Conservation (phyloP, 2,888 invertebrate species). For the Nemotelus pantherinus region DNA sequence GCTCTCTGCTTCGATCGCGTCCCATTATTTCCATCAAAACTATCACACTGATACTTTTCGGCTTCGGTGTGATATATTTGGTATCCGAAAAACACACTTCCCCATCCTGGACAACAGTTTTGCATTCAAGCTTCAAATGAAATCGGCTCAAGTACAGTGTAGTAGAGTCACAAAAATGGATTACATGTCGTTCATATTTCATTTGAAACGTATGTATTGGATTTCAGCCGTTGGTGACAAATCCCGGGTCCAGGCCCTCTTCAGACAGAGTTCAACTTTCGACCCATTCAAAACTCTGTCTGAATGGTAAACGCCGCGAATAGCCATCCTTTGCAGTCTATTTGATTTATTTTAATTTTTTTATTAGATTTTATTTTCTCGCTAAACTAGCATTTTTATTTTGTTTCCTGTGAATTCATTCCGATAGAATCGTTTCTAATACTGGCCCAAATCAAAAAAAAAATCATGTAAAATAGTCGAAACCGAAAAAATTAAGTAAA, state of each 20-base stretch:
- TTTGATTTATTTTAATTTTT: slow-evolving; percentile 46
- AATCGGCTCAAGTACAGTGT: too few relatives aligned
- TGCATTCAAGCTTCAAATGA: too few relatives aligned
- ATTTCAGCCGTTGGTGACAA: slow-evolving; percentile 22
- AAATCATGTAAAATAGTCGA: too few relatives aligned
- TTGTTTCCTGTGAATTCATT: slow-evolving; percentile 1
- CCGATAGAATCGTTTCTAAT: too few relatives aligned
- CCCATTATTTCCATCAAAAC: slow-evolving; percentile 5
- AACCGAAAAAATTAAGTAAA: too few relatives aligned
- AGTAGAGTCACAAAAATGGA: background rate
- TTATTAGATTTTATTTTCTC: slow-evolving; percentile 47
- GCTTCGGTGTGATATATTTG: background rate
- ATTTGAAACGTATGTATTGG: slow-evolving; percentile 28
- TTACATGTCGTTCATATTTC: slow-evolving; percentile 9
- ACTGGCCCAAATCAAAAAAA: too few relatives aligned
- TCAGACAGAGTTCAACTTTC: slow-evolving; percentile 63
- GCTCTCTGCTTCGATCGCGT: background rate
- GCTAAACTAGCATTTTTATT: slow-evolving; percentile 45
- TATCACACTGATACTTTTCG: slow-evolving; percentile 26
- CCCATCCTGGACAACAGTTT: too few relatives aligned
- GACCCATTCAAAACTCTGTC: slow-evolving; percentile 61
- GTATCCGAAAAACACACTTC: background rate
- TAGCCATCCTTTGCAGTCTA: slow-evolving; percentile 23
- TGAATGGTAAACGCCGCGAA: slow-evolving; percentile 60
- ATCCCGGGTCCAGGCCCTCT: slow-evolving; percentile 56